Evolutionary conservation across 2,113 vertebrate genomes (phyloP).

Genomic region (Bothrops jararaca): DNA sequence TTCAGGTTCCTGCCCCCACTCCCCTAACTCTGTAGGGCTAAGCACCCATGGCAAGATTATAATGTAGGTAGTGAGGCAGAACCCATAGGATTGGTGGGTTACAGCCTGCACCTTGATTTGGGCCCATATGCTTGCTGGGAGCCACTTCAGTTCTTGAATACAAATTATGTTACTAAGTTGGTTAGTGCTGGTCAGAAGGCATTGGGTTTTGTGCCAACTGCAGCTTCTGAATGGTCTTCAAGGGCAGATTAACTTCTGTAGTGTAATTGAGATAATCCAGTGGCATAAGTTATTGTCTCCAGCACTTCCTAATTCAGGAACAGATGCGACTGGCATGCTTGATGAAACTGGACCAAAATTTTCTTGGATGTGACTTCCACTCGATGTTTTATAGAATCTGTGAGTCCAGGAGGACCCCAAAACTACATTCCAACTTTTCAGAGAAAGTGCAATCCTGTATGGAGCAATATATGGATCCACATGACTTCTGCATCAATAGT

Average conservation of each 20-base stretch:
- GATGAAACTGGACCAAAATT: background rate
- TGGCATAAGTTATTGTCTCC: background rate
- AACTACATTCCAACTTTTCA: background rate
- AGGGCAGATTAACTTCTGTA: background rate
- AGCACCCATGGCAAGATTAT: background rate
- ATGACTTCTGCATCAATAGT: background rate
- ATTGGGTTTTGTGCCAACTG: background rate
- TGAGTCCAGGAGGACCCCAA: background rate
- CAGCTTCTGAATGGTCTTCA: background rate
- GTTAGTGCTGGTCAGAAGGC: background rate
- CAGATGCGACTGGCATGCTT: background rate
- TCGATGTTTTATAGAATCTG: background rate
- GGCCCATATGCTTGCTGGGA: background rate
- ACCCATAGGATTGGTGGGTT: background rate
- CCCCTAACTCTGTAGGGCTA: background rate
- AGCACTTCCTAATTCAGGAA: background rate
- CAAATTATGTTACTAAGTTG: background rate
- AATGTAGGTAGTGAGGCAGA: background rate
- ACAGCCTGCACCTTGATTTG: background rate
- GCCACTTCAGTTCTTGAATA: background rate
- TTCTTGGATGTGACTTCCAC: background rate
- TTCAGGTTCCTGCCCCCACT: background rate
- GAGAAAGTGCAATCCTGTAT: background rate
- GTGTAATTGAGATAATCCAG: background rate
- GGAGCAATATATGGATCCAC: background rate